These are phyloP conservation scores for Agrochola macilenta DNA, from an alignment of 2,888 invertebrate genomes.

Conservation along the genomic window DNA sequence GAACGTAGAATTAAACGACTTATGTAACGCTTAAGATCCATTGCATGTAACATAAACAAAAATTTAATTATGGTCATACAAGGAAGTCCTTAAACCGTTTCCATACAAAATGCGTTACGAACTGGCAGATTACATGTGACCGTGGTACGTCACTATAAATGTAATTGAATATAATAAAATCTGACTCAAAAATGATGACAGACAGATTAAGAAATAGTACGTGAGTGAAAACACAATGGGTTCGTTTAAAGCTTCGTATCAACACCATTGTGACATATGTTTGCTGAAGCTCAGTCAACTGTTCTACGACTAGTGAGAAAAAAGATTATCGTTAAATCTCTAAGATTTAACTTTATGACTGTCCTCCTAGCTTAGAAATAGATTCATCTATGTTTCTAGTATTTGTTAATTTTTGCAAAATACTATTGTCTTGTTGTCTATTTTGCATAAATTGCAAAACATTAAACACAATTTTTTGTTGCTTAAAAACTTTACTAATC, in stretches of 20 bases:
- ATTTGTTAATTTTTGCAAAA: conserved; percentile 35
- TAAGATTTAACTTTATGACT: conserved; percentile 35
- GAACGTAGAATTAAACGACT: neutral
- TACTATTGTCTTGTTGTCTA: conserved; percentile 12
- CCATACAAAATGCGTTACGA: conserved; percentile 9
- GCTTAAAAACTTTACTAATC: neutral
- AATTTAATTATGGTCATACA: neutral
- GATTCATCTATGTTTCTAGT: conserved; percentile 15
- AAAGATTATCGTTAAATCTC: conserved; percentile 59
- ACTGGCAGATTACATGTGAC: conserved; percentile 16
- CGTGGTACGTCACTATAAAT: conserved; percentile 33
- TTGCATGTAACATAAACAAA: conserved; percentile 13
- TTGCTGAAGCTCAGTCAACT: conserved; percentile 69
- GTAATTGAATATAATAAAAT: conserved; percentile 56
- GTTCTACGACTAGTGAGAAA: conserved; percentile 60
- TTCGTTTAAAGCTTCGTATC: conserved; percentile 76
- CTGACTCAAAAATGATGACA: conserved; percentile 67
- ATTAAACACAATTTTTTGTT: conserved; percentile 8
- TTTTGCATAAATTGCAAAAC: conserved; percentile 10
- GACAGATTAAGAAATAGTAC: conserved; percentile 76
- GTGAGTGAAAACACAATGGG: conserved; percentile 83
- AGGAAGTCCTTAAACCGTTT: conserved; percentile 26
- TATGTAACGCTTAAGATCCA: conserved; percentile 3
- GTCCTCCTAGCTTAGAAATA: neutral
- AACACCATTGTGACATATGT: conserved; percentile 72